A percentile compares a stretch with the other conserved stretches of the same genome.
phyloP scores from a whole-genome alignment of 2,113 vertebrate species.

The Sterrhoptilus dennistouni region DNA sequence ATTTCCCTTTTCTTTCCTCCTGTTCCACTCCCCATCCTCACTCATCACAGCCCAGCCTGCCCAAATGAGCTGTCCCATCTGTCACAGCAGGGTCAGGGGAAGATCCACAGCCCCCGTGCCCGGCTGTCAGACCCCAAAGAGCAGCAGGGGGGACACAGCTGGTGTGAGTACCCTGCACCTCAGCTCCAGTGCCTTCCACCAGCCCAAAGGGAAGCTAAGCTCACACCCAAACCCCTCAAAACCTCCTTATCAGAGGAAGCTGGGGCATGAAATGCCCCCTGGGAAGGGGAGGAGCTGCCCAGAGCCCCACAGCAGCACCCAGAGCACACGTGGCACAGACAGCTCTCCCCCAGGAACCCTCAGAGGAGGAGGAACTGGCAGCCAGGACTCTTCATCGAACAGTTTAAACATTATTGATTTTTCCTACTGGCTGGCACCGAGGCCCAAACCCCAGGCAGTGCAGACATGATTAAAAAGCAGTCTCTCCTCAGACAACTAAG shows the following conservation, averaged over 20 bases:
- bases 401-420: constrained; percentile 55
- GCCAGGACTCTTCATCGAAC: constrained; percentile 13
- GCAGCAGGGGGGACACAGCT: neutral
- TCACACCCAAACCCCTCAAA: neutral
- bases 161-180: fast-evolving
- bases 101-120: fast-evolving
- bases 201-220: neutral
- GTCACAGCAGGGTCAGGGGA: neutral
- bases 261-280: fast-evolving
- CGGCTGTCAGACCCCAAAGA: fast-evolving
- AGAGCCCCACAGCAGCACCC: neutral
- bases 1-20: neutral
- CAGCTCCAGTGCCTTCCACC: fast-evolving
- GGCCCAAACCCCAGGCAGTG: constrained; percentile 4
- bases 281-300: neutral
- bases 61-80: neutral
- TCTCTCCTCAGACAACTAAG: neutral
- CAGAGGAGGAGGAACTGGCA: neutral
- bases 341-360: neutral
- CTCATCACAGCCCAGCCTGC: neutral
- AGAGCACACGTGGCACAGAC: neutral
- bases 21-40: neutral
- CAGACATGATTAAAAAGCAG: constrained; percentile 35
- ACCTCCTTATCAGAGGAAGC: neutral
- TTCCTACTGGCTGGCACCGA: constrained; percentile 20